Base-by-base conservation (phyloP, 1,140 invertebrate genomes). In the Sesamia nonagrioides region DNA sequence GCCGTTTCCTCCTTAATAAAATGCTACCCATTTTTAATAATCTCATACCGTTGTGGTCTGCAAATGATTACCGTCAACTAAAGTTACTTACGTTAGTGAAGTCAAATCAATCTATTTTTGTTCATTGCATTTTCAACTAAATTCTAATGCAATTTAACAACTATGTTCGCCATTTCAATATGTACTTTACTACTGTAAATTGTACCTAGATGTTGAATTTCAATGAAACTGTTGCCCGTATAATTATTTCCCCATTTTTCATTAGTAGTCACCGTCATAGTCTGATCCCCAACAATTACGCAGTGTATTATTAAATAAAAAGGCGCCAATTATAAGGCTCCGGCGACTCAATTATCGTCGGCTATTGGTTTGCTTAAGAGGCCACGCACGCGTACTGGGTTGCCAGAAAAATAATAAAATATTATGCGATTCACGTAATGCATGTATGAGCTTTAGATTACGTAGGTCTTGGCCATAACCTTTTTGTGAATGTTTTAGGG, bases 251-350 rank as follows among this genome's bases (percentile, higher is more conserved):
- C 60, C 17, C 45, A 40, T 77, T 37, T 66, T 77, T 77, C 74
- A 77, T 77, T 77, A 68, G 33, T 45, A 48, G 45, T 66, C 48
- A 54, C 48, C 68, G 74, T 77, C 50, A 68, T 68, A 74, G 58
- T 50, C 79, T 75, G 18, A 66, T 77, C 17, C 17, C n/a, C 18
- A 61, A 76, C 76, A 76, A 79, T 81, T 79, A 82, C 68, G 73
- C 15, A n/a, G 48, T 33, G 63, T 69, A 85, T 86, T 89, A 88
- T 89, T 89, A 86, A 79, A 86, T 86, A 91, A 90, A 88, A 89
- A 90, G 86, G 82, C 75, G 77, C 60, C 86, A 88, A 89, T 91
- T 88, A 90, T 84, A 88, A 85, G 85, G 83, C 86, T 86, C 83
- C 87, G 63, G 77, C 35, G 80, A 80, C 83, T 72, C 82, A 83